Evolutionary conservation across 2,797 vertebrate species (phyloP).

Genomic region (Lemur catta): DNA sequence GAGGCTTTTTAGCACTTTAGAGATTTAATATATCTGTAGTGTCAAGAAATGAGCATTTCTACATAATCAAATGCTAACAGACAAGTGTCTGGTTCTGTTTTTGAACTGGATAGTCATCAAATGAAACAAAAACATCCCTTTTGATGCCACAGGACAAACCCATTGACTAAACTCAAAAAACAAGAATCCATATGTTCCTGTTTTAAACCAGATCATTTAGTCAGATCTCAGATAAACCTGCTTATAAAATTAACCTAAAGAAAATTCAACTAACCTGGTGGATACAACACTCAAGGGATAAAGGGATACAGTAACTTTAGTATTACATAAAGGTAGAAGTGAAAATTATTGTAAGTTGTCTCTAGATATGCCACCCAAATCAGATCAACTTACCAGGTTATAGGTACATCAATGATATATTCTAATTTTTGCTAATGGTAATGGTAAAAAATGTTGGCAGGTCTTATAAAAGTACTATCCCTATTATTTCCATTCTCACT

Average conservation of each 20-base stretch:
- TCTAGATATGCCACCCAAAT: not conserved
- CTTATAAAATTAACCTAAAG: conserved; percentile 45
- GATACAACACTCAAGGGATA: not conserved
- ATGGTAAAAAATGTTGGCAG: conserved; percentile 16
- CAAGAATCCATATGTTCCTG: not conserved
- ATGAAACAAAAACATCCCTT: not conserved
- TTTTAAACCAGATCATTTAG: not conserved
- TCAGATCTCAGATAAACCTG: conserved; percentile 1
- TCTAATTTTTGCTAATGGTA: not conserved
- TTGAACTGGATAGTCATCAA: not conserved
- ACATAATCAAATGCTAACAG: conserved; percentile 9
- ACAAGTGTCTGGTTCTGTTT: conserved; percentile 4
- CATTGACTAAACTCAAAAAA: conserved; percentile 15
- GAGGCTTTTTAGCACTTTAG: not conserved
- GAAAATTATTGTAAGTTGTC: not conserved
- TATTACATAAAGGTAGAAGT: not conserved
- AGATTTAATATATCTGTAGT: not conserved
- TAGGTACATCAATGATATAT: not conserved
- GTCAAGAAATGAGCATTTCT: not conserved
- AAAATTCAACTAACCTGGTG: not conserved
- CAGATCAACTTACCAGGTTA: not conserved
- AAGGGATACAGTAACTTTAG: not conserved
- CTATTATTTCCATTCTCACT: not conserved
- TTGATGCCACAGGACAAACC: conserved; percentile 11
- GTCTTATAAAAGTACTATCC: not conserved